These are phyloP conservation scores for Aphelinus atriplicis DNA, from an alignment of 1,140 invertebrate genomes.

Conservation along the genomic window DNA sequence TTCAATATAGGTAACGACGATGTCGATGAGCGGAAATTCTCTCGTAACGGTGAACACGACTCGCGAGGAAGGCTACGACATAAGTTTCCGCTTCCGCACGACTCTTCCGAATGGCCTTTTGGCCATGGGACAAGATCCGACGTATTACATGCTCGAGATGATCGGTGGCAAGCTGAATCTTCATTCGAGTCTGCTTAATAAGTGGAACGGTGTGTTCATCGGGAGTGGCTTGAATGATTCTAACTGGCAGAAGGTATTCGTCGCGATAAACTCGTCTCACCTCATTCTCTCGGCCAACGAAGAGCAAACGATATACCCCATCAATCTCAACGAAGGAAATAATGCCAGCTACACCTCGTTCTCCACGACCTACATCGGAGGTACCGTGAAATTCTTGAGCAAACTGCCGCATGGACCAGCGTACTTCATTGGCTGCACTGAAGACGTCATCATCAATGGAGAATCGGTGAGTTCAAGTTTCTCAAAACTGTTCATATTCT, in stretches of 20 bases:
- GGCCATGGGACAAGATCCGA: slow-evolving; percentile 83
- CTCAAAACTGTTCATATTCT: no score
- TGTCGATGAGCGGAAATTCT: slow-evolving; percentile 84
- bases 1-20: slow-evolving; percentile 76
- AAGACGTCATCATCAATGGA: slow-evolving; percentile 88
- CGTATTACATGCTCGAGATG: slow-evolving; percentile 85
- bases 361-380: slow-evolving; percentile 82
- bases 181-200: slow-evolving; percentile 86
- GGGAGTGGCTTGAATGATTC: slow-evolving; percentile 85
- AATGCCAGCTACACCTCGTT: slow-evolving; percentile 82
- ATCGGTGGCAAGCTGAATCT: slow-evolving; percentile 84
- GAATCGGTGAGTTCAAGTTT: slow-evolving; percentile 70
- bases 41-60: slow-evolving; percentile 81
- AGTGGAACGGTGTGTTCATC: slow-evolving; percentile 89
- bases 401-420: slow-evolving; percentile 76
- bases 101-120: slow-evolving; percentile 87
- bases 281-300: slow-evolving; percentile 86
- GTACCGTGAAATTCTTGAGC: slow-evolving; percentile 74
- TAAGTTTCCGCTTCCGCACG: slow-evolving; percentile 90
- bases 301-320: slow-evolving; percentile 89
- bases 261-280: slow-evolving; percentile 86
- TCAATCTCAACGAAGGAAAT: slow-evolving; percentile 78
- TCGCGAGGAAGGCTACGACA: slow-evolving; percentile 86
- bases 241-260: slow-evolving; percentile 88
- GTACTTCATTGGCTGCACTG: slow-evolving; percentile 89